Base-by-base conservation (phyloP, 2,797 vertebrate genomes). In the Gila robusta region DNA sequence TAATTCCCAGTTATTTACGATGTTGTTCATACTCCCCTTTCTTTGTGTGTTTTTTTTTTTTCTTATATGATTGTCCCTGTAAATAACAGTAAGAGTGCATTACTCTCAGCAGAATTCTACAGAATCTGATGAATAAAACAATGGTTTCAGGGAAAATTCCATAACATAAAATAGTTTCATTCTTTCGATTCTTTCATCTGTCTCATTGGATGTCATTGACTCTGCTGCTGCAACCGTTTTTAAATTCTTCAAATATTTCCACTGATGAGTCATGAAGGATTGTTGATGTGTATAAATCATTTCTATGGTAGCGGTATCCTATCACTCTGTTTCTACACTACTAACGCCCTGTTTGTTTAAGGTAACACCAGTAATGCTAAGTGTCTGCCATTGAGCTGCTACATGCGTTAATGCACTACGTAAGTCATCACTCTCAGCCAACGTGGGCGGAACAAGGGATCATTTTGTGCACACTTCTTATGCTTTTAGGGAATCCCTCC, bases 381-480 rank as follows among this genome's bases (percentile, higher is more conserved):
- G 74, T 77, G 41, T 76, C 78, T 70, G 56, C 56, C 84, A 35
- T 88, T 54, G 59, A 82, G 44, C 87, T 87, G 56, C 52, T 37
- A 59, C 56, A 81, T 87, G 79, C 85, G 81, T 83, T 84, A 64
- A 74, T 74, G 37, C 66, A 37, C 64, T 67, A 67, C 69, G 81
- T 79, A 71, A 83, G 79, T 54, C 54, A 44, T 26, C 67, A 3
- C 56, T 84, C 82, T 82, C 23, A 44, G 77, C 21, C 78, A 23
- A 64, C 10, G 9, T n/a, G 80, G 88, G 87, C 44, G 88, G 79
- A 83, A 79, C 86, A n/a, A 82, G 73, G 82, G 70, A 59, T 56
- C 47, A 87, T 59, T 85, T 88, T 87, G 83, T 81, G 86, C 81
- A 73, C 62, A 59, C 37, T 77, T 86, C 66, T 85, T 16, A 62